Conservation (phyloP, 2,888 invertebrate species). For the Poecilus cupreus region DNA sequence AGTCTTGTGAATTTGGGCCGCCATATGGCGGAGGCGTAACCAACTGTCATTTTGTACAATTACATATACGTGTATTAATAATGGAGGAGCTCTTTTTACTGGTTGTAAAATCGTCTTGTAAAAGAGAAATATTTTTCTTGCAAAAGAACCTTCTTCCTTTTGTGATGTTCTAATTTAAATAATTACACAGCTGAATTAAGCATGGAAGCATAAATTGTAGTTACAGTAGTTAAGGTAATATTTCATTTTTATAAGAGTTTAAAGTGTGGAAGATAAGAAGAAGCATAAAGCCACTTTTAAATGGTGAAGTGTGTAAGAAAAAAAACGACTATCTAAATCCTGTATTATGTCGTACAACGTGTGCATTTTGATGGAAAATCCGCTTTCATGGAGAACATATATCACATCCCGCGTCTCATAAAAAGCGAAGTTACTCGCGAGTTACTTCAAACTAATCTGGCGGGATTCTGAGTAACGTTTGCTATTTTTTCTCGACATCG, state of each 20-base stretch:
- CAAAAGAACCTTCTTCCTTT: constrained; percentile 1
- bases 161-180: constrained; percentile 32
- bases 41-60: too few species aligned
- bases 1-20: too few species aligned
- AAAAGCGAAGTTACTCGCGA: constrained; percentile 18
- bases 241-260: constrained; percentile 23
- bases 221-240: constrained; percentile 15
- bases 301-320: constrained; percentile 22
- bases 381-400: constrained; percentile 35
- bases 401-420: constrained; percentile 3
- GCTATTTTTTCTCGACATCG: constrained; percentile 17
- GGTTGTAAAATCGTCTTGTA: not conserved
- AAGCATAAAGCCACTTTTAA: constrained; percentile 33
- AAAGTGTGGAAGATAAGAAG: constrained; percentile 37
- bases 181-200: constrained; percentile 20
- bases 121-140: constrained; percentile 29
- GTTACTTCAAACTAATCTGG: constrained; percentile 24
- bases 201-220: constrained; percentile 29
- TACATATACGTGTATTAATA: too few species aligned
- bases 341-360: constrained; percentile 41
- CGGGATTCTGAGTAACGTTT: constrained; percentile 8
- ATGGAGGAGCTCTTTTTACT: too few species aligned
- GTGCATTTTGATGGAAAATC: constrained; percentile 44
- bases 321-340: constrained; percentile 25
- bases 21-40: too few species aligned